phyloP scores from a whole-genome alignment of 2,888 invertebrate genomes.

The Acleris emargana region DNA sequence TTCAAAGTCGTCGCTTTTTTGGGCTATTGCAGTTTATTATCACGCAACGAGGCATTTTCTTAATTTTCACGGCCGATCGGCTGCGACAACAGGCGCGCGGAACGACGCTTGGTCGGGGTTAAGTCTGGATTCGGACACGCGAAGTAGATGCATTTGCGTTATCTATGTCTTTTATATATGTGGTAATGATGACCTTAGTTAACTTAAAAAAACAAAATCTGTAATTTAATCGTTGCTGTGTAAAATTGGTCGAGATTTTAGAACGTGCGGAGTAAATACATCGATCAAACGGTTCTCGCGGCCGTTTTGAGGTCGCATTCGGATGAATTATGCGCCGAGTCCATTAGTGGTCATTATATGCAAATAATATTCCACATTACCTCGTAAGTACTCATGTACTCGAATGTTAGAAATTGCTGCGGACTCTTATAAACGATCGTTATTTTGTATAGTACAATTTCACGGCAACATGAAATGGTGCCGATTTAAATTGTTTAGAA shows the following conservation, averaged over 20 bases:
- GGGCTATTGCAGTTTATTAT: no score
- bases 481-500: slow-evolving; percentile 24
- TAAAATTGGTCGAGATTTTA: slow-evolving; percentile 5
- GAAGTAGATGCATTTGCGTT: no score
- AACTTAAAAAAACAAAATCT: background rate
- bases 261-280: slow-evolving; percentile 40
- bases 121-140: no score
- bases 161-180: no score
- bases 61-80: no score
- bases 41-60: no score
- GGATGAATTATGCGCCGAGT: slow-evolving; percentile 70
- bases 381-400: slow-evolving; percentile 43
- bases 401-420: slow-evolving; percentile 40
- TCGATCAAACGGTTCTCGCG: slow-evolving; percentile 70
- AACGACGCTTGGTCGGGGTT: no score
- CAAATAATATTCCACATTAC: slow-evolving; percentile 76
- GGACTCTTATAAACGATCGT: slow-evolving; percentile 23
- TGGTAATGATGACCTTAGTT: no score
- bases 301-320: slow-evolving; percentile 72
- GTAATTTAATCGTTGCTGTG: background rate
- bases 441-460: slow-evolving; percentile 31
- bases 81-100: no score
- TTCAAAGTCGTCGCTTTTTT: no score
- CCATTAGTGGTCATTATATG: slow-evolving; percentile 82
- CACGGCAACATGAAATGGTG: slow-evolving; percentile 11